Base-by-base conservation (phyloP, 2,797 vertebrate species). In the Emys orbicularis region DNA sequence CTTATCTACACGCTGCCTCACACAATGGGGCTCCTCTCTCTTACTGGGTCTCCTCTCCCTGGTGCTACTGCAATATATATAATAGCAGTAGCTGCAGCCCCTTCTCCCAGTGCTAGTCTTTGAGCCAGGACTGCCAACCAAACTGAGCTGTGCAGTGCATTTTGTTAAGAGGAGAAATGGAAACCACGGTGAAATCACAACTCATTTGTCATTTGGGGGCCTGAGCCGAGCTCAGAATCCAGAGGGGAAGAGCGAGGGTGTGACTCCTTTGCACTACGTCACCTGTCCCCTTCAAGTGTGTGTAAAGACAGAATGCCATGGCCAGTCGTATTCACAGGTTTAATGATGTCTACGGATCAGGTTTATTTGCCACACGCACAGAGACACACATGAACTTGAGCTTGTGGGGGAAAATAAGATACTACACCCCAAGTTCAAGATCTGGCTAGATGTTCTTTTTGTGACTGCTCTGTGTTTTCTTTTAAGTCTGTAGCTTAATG, bases 1-100 rank as follows among this genome's bases (percentile, higher is more conserved):
- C 19, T 12, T 50, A 27, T 77, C 27, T 0, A 0, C 12, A 47
- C 15, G 12, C 52, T 49, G 54, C 1, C 0, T 0, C 3, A 27
- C 31, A 83, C 19, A 18, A 19, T 0, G 0, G 19, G 80, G 85
- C 41, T 79, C 76, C 61, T 53, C 13, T 87, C 61, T 72, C 50
- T 57, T 8, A 25, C 81, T 79, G 77, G 56, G 19, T 25, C 5
- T 49, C 81, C 37, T 31, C 4, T 49, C 74, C 37, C 19, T 49
- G 19, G 44, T 84, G 72, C 65, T 79, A 90, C 18, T 4, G 2
- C 7, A 37, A 49, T 29, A 72, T 11, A 21, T 1, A 1, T 81
- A 61, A 31, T 31, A 87, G 44, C 79, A 72, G 72, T 12, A 34
- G 31, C 21, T 44, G 13, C 54, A 12, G 34, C n/a, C 50, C 23